Conservation (phyloP, 1,140 invertebrate genomes). For the Macrosteles quadrilineatus region DNA sequence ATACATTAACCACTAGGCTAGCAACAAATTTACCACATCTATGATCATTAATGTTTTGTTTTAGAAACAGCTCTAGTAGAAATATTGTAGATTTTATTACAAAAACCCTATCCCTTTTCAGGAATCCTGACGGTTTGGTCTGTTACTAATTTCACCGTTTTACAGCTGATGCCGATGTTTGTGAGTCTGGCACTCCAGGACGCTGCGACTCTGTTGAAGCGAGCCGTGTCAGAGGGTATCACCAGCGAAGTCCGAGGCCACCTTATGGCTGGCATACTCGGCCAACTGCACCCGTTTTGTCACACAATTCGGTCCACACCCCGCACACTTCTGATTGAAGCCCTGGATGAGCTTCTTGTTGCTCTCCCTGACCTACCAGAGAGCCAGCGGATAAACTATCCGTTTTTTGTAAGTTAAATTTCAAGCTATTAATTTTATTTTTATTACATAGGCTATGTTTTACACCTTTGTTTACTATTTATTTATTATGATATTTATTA, state of each 20-base stretch:
- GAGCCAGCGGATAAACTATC: background rate
- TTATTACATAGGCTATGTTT: no score
- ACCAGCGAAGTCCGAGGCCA: constrained; percentile 3
- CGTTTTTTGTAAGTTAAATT: constrained; percentile 19
- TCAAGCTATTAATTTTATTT: no score
- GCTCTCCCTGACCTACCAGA: background rate
- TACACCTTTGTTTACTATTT: no score
- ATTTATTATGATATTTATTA: no score
- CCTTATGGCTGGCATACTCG: constrained; percentile 15
- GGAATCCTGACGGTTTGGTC: no score
- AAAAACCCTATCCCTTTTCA: no score
- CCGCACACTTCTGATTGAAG: background rate
- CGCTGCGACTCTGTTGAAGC: background rate
- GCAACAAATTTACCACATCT: no score
- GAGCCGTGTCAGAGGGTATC: constrained; percentile 4
- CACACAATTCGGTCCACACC: background rate
- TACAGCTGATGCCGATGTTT: background rate
- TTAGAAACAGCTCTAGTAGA: no score
- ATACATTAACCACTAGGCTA: no score
- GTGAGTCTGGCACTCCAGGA: background rate
- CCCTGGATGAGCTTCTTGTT: background rate
- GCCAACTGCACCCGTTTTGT: background rate
- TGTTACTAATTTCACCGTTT: no score
- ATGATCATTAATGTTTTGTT: no score
- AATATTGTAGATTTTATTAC: no score